Conservation (phyloP, 2,888 invertebrate genomes). For the Drosophila yooni region DNA sequence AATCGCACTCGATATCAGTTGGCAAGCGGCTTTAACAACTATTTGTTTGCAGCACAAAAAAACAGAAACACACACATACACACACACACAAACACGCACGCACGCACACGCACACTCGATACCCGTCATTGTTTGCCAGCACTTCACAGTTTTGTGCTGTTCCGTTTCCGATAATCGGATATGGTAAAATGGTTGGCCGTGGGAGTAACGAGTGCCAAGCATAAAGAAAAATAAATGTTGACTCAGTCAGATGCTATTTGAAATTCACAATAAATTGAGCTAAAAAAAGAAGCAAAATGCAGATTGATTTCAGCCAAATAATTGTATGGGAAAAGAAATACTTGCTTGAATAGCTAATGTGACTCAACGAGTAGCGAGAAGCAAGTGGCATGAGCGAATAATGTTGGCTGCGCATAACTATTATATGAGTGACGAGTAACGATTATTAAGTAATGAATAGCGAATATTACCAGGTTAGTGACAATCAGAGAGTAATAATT, state of each 20-base stretch:
- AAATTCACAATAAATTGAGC: background rate
- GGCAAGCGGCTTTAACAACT: constrained; percentile 39
- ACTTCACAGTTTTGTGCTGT: constrained; percentile 53
- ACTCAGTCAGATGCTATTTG: background rate
- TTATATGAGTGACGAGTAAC: constrained; percentile 1
- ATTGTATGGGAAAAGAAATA: background rate
- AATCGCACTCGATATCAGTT: constrained; percentile 50
- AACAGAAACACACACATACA: constrained; percentile 7
- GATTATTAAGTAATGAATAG: background rate
- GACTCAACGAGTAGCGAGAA: background rate
- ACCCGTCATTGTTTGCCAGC: constrained; percentile 36
- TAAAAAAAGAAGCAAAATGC: background rate
- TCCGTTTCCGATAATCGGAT: constrained; percentile 73
- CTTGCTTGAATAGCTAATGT: background rate
- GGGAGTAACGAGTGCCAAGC: constrained; percentile 45
- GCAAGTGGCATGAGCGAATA: background rate
- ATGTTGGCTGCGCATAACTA: background rate
- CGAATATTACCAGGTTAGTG: background rate
- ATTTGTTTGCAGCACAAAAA: constrained; percentile 33
- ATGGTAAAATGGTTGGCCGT: constrained; percentile 43
- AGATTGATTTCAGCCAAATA: background rate
- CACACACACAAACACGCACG: constrained; percentile 5
- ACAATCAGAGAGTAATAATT: background rate
- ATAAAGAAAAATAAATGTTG: constrained; percentile 8
- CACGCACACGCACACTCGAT: constrained; percentile 1